Evolutionary conservation across 2,888 invertebrate genomes (phyloP), one percentile per base, ranked within the genome.

Genomic region (Elysia crispata): DNA sequence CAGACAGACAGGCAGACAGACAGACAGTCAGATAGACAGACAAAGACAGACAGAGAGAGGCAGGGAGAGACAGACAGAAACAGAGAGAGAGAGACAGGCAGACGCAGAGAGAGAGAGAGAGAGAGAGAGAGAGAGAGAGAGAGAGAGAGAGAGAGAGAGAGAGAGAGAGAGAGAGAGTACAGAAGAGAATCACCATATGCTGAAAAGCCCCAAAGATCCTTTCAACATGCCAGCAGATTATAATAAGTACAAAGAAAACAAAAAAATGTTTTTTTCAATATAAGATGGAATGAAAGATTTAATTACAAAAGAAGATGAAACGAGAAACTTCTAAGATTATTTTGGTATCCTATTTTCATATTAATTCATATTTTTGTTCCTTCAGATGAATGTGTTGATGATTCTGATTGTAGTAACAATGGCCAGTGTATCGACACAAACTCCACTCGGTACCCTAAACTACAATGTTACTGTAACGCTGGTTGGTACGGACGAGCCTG

Each of bases 401-500:
- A 97, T 91, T 94, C 94, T 18, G 97, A 98, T 91, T 98, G 98
- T 90, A 96, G 97, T 0, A 94, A 94, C 81, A 90, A 92, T 81
- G 98, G 98, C 73, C 95, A 95, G 88, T 98, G 98, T 91, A 93
- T 97, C 25, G 95, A 97, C 89, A 93, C 96, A 25, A 94, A 95
- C 82, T 95, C 97, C 1, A 96, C 96, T 0, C 95, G 96, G 33
- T 94, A 96, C 13, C 98, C 98, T 0, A 94, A 94, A 62, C 95
- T 94, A 86, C 96, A 96, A 89, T 98, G 98, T 91, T 98, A 96
- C 92, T 98, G 98, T 90, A 95, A 96, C 81, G 94, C 95, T 77
- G 98, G 98, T 23, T 97, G 96, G 94, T 96, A 95, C 89, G 98
- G 98, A 1, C 94, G 95, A 30, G 95, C 95, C 0, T 98, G 98